phyloP scores from a whole-genome alignment of 1,140 invertebrate genomes.

The Drosophila nikananu region DNA sequence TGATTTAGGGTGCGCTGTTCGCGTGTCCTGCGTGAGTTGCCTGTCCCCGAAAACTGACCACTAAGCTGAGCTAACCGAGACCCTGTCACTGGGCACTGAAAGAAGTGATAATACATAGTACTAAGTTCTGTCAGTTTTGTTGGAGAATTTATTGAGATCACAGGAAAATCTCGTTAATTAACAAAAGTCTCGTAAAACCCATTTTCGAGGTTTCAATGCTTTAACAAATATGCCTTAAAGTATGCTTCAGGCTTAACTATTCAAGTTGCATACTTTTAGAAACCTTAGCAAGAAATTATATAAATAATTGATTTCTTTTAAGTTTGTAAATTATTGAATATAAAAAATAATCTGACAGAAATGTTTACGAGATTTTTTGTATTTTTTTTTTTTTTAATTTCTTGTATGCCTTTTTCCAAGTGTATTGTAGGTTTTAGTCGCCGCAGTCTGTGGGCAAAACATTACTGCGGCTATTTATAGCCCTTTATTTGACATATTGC shows the following conservation, averaged over 20 bases:
- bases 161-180: not conserved
- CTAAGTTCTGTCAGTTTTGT: not conserved
- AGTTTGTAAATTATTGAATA: too few relatives aligned
- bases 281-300: not conserved
- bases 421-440: constrained; percentile 17
- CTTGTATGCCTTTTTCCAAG: not conserved
- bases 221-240: not conserved
- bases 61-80: constrained; percentile 12
- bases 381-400: not conserved
- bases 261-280: not conserved
- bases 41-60: constrained; percentile 41
- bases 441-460: constrained; percentile 23
- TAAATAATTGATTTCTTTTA: too few relatives aligned
- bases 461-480: constrained; percentile 68
- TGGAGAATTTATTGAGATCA: not conserved
- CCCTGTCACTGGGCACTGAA: constrained; percentile 22
- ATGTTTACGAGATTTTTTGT: rapidly evolving
- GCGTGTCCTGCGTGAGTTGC: constrained; percentile 68
- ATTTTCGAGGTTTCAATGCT: not conserved
- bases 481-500: constrained; percentile 65
- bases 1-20: constrained; percentile 72
- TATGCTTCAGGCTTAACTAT: not conserved
- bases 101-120: not conserved
- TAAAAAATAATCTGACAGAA: not conserved
- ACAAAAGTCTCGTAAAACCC: too few relatives aligned